Evolutionary conservation across 2,888 invertebrate species (phyloP), one percentile per base, ranked within the genome.

Genomic region (Drosophila merina): DNA sequence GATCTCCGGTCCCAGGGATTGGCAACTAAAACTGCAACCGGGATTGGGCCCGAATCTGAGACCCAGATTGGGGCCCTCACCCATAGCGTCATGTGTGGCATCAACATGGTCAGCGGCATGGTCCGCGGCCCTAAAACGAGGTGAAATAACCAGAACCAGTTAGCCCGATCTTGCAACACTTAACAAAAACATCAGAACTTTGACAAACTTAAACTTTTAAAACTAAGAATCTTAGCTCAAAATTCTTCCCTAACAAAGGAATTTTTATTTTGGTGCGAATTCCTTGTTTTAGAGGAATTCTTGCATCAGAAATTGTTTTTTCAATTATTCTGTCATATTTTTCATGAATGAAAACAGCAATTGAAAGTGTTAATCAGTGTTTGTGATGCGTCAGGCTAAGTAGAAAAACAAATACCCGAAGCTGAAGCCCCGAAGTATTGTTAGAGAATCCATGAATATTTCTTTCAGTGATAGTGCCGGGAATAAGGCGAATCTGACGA

Each of bases 31-130:
- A 44, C 57, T 49, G 56, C 60, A 64, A 64, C 67, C 49, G 64
- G 55, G 55, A 54, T 64, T 67, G 56, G 47, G 26, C 10, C 28
- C 12, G 63, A 63, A 51, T 50, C 68, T 56, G 59, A n/a, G 56
- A 44, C 50, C 25, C 30, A 50, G 64, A 50, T 36, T 25, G 59
- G 60, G 6, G 31, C 51, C 62, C 64, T 60, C 45, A 26, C 62
- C 62, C 62, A 62, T 80, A 86, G 75, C 83, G 74, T 78, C 83
- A 83, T 83, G 83, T 86, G 83, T 83, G 83, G 83, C 86, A 85
- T 82, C 79, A 74, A 64, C 62, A 38, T 71, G 40, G 60, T 49
- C 71, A 66, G 69, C 66, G 60, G 73, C 70, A 57, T 48, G 36
- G 12, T 12, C 60, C 25, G 57, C 58, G 57, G 45, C 38, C 49